phyloP scores from a whole-genome alignment of 2,113 vertebrate genomes.

The Melanerpes formicivorus region DNA sequence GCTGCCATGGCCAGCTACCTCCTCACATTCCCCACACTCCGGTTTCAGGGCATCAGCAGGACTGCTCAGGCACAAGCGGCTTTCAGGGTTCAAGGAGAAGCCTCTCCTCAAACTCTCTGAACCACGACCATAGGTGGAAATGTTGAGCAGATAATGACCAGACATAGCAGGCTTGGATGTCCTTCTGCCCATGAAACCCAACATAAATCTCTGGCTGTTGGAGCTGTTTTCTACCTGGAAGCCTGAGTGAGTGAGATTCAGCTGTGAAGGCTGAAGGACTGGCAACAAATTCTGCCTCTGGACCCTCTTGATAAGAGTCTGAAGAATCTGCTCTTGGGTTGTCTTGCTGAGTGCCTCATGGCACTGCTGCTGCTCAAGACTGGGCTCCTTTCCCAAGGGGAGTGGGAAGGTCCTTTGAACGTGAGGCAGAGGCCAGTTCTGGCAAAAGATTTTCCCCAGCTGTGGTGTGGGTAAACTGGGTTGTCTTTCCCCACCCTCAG shows the following conservation, averaged over 20 bases:
- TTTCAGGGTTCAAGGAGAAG: constrained; percentile 67
- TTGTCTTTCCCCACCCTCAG: constrained; percentile 48
- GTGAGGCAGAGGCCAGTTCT: constrained; percentile 69
- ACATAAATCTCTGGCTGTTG: constrained; percentile 78
- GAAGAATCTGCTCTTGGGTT: constrained; percentile 88
- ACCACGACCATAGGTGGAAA: constrained; percentile 94
- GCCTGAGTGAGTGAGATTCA: constrained; percentile 70
- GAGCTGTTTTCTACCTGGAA: constrained; percentile 72
- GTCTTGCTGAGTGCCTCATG: constrained; percentile 83
- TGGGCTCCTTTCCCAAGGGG: constrained; percentile 62
- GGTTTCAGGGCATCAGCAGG: constrained; percentile 65
- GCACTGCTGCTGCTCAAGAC: constrained; percentile 48
- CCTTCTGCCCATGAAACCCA: constrained; percentile 88
- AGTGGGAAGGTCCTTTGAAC: constrained; percentile 68
- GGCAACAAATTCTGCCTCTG: constrained; percentile 74
- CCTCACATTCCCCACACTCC: constrained; percentile 73
- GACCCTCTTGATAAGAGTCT: constrained; percentile 84
- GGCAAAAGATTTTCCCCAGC: constrained; percentile 62
- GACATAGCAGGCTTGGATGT: constrained; percentile 92
- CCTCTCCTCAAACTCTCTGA: constrained; percentile 84
- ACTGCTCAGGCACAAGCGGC: constrained; percentile 52
- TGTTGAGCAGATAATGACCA: constrained; percentile 96
- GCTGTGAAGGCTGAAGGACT: constrained; percentile 74
- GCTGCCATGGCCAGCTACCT: constrained; percentile 13
- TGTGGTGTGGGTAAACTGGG: constrained; percentile 5